phyloP scores from a whole-genome alignment of 2,113 vertebrate species.

The Psephotus haematonotus region DNA sequence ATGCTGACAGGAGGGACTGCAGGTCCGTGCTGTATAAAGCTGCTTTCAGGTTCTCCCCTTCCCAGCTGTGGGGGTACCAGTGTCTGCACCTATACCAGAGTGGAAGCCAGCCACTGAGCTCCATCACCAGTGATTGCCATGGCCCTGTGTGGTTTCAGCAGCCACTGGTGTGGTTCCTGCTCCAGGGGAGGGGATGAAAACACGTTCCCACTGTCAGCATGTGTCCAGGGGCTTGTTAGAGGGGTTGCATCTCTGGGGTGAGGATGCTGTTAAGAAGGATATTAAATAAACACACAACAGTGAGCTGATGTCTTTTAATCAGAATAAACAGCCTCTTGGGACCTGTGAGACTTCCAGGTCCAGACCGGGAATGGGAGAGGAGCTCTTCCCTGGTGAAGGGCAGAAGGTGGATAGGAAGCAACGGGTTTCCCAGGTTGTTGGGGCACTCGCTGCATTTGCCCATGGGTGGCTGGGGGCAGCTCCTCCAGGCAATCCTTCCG shows the following conservation, averaged over 20 bases:
- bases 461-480: accelerated
- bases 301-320: background rate
- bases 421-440: background rate
- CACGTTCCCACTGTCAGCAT: accelerated
- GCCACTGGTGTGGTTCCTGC: accelerated
- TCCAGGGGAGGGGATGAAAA: accelerated
- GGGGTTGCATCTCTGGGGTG: background rate
- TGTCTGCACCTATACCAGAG: background rate
- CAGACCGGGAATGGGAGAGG: background rate
- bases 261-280: background rate
- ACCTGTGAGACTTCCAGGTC: background rate
- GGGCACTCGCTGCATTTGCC: background rate
- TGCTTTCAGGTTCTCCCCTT: background rate
- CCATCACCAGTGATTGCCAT: accelerated
- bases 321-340: background rate
- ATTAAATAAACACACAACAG: background rate
- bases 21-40: background rate
- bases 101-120: background rate
- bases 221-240: background rate
- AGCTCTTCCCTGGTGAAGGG: background rate
- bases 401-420: background rate
- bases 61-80: accelerated
- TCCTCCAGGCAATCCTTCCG: background rate
- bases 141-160: background rate
- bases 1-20: background rate